phyloP scores from a whole-genome alignment of 2,888 invertebrate genomes.

The Apodemia duryi region DNA sequence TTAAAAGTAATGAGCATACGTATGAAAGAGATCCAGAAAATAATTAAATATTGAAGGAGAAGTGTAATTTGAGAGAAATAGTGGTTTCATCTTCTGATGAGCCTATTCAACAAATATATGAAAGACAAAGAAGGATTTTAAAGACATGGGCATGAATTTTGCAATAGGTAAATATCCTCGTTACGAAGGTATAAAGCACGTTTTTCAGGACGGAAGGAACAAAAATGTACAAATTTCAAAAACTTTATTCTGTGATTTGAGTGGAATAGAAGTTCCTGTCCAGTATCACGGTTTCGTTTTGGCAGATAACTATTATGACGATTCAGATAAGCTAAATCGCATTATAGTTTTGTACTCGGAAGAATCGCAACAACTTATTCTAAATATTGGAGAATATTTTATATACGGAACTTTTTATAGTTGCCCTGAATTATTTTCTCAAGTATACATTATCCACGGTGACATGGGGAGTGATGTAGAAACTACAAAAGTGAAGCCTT shows the following conservation, averaged over 20 bases:
- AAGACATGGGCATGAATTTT: constrained; percentile 6
- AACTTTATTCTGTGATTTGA: constrained; percentile 14
- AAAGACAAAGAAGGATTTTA: background rate
- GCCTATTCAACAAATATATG: constrained; percentile 2
- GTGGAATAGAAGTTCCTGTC: constrained; percentile 2
- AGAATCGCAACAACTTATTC: constrained; percentile 3
- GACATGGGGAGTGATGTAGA: constrained; percentile 1
- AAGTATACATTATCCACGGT: constrained; percentile 13
- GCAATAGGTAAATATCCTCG: constrained; percentile 2
- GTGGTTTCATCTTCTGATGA: constrained; percentile 1
- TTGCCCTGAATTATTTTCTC: constrained; percentile 8
- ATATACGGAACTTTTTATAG: constrained; percentile 13
- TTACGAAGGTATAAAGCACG: background rate
- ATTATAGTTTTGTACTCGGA: constrained; percentile 10
- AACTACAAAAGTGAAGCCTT: constrained; percentile 15
- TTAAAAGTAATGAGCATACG: background rate
- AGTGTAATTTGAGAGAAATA: constrained; percentile 4
- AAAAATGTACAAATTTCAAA: constrained; percentile 14
- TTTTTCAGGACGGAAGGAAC: constrained; percentile 12
- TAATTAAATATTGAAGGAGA: constrained; percentile 1
- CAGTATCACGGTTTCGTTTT: constrained; percentile 13
- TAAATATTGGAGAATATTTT: constrained; percentile 15
- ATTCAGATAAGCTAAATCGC: constrained; percentile 5
- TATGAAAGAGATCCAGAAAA: background rate
- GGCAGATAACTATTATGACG: constrained; percentile 11